phyloP scores from a whole-genome alignment of 2,797 vertebrate genomes.

The Sebastes nivosus region DNA sequence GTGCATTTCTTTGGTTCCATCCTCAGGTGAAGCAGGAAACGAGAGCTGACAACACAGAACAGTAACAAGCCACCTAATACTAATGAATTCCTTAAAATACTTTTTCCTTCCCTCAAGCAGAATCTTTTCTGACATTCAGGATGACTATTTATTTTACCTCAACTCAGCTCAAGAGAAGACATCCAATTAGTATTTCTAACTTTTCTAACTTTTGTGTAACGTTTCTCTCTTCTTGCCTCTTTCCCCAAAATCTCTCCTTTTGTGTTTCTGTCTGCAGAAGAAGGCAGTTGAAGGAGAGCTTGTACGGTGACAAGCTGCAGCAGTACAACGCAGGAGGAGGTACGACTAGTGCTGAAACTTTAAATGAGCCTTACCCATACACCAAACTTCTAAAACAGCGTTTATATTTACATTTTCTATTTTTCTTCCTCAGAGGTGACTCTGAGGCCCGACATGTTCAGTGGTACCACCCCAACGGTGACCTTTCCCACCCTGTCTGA shows the following conservation, averaged over 20 bases:
- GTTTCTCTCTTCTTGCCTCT: background rate
- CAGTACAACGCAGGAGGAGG: conserved; percentile 94
- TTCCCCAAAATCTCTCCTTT: background rate
- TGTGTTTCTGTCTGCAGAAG: conserved; percentile 76
- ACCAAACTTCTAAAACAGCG: background rate
- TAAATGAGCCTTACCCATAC: background rate
- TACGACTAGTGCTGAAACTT: conserved; percentile 35
- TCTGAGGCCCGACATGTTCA: conserved; percentile 78
- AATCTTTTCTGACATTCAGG: background rate
- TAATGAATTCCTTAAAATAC: conserved; percentile 41
- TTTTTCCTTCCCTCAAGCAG: background rate
- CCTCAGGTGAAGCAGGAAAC: conserved; percentile 31
- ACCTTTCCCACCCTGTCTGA: conserved; percentile 83
- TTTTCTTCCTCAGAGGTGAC: conserved; percentile 68
- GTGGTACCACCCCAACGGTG: conserved; percentile 73
- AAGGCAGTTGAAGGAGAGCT: conserved; percentile 90
- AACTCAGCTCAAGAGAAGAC: conserved; percentile 34
- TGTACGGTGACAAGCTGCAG: conserved; percentile 93
- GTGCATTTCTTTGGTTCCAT: conserved; percentile 12
- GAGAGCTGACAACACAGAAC: conserved; percentile 26
- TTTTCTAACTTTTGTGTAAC: conserved; percentile 25
- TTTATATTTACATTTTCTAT: background rate
- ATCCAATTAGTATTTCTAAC: conserved; percentile 53
- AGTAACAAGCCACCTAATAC: conserved; percentile 22
- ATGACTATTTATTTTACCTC: conserved; percentile 30